These are phyloP conservation scores for Gadus chalcogrammus DNA, from an alignment of 2,113 vertebrate species.

Conservation along the genomic window DNA sequence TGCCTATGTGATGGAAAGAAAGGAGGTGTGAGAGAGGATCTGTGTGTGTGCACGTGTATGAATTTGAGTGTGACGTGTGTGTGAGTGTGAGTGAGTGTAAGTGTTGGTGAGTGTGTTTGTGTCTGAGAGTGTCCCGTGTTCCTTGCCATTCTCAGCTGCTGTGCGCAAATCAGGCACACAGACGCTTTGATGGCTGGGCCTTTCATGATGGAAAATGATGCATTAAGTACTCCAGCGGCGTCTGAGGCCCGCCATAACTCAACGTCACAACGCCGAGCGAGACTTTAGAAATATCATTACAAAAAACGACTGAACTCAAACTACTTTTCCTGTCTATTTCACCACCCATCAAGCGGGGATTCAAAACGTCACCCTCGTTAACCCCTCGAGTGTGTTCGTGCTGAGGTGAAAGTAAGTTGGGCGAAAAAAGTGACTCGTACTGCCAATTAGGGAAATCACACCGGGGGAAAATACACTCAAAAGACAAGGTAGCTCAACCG, in stretches of 20 bases:
- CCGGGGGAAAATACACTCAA: no score
- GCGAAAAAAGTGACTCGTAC: no score
- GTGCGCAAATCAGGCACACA: slow-evolving; percentile 52
- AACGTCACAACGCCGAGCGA: slow-evolving; percentile 44
- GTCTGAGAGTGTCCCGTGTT: slow-evolving; percentile 9
- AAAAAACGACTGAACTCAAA: not conserved
- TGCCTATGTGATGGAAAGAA: not conserved
- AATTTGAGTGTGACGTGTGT: not conserved
- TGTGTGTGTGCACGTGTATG: not conserved
- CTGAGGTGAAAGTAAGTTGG: no score
- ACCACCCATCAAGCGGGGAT: no score
- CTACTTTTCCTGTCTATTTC: no score
- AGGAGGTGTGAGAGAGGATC: not conserved
- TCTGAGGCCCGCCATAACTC: slow-evolving; percentile 49
- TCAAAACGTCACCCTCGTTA: no score
- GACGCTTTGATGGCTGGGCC: slow-evolving; percentile 53
- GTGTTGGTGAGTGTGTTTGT: not conserved
- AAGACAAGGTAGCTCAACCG: no score
- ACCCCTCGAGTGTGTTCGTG: no score
- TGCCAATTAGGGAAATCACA: no score
- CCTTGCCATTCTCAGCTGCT: slow-evolving; percentile 56
- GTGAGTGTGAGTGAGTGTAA: not conserved
- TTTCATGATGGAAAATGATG: slow-evolving; percentile 57
- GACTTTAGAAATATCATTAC: slow-evolving; percentile 24
- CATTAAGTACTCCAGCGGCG: slow-evolving; percentile 50